Evolutionary conservation across 2,113 vertebrate genomes (phyloP).

Genomic region (Oreotragus oreotragus): DNA sequence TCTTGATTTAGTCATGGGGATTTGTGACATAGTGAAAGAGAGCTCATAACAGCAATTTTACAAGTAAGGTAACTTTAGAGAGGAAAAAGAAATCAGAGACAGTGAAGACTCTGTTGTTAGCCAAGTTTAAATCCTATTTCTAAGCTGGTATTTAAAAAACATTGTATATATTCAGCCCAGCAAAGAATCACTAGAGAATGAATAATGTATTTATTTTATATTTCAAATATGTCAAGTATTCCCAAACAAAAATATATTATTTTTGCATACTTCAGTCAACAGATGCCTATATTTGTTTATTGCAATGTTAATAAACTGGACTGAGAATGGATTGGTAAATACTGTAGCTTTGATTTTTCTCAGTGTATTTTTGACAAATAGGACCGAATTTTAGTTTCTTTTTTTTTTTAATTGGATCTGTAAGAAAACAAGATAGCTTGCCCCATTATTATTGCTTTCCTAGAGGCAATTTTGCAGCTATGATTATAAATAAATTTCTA

Average conservation of each 20-base stretch:
- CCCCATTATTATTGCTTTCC: slow-evolving; percentile 42
- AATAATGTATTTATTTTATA: slow-evolving; percentile 32
- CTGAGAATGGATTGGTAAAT: neutral
- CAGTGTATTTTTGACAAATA: neutral
- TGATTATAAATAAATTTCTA: slow-evolving; percentile 65
- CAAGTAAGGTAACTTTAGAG: neutral
- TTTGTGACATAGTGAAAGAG: neutral
- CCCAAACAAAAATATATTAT: neutral
- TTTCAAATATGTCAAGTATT: neutral
- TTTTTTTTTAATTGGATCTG: slow-evolving; percentile 39
- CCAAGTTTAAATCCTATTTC: slow-evolving; percentile 26
- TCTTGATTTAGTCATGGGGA: slow-evolving; percentile 11
- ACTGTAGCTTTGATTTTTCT: neutral
- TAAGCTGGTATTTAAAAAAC: slow-evolving; percentile 29
- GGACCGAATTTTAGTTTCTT: neutral
- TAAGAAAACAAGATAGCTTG: neutral
- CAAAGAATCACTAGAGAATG: slow-evolving; percentile 16
- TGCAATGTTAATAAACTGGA: neutral
- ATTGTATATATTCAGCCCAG: neutral
- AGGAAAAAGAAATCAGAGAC: slow-evolving; percentile 29
- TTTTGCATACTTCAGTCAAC: neutral
- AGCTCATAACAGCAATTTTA: neutral
- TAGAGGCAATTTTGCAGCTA: slow-evolving; percentile 54
- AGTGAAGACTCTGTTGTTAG: neutral
- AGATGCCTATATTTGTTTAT: neutral